Conservation (phyloP, 2,797 vertebrate species). For the Pteropus rufus region DNA sequence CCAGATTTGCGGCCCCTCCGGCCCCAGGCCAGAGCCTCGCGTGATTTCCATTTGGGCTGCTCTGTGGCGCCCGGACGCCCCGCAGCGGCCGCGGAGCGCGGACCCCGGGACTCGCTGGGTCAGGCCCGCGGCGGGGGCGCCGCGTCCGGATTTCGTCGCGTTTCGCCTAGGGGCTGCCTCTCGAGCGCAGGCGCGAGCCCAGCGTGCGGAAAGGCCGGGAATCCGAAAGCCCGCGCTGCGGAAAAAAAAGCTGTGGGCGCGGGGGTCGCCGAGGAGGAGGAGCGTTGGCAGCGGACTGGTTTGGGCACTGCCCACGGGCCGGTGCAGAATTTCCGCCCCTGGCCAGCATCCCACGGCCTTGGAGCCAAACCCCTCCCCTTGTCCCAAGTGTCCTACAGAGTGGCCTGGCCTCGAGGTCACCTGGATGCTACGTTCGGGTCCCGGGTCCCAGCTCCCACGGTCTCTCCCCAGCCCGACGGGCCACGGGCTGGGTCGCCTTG, state of each 20-base stretch:
- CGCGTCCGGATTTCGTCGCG: neutral
- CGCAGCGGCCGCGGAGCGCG: slow-evolving; percentile 46
- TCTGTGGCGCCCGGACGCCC: slow-evolving; percentile 58
- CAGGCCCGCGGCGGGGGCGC: neutral
- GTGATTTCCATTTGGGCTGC: neutral
- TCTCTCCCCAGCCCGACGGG: neutral
- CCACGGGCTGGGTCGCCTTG: neutral
- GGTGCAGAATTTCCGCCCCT: slow-evolving; percentile 14
- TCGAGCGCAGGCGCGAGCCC: neutral
- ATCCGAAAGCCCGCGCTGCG: neutral
- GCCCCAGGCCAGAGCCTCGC: neutral
- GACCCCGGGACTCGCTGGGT: neutral
- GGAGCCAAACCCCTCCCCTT: neutral
- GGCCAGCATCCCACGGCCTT: neutral
- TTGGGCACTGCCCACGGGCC: neutral
- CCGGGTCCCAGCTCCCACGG: neutral
- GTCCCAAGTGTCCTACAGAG: slow-evolving; percentile 18
- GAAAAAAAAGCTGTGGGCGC: neutral
- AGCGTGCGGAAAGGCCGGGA: neutral
- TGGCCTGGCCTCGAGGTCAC: neutral
- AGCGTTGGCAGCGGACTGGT: neutral
- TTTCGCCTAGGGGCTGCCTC: neutral
- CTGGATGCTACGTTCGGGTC: neutral
- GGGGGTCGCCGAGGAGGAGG: neutral
- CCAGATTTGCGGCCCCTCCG: neutral